phyloP scores from a whole-genome alignment of 2,888 invertebrate species.

The Crioceris asparagi region DNA sequence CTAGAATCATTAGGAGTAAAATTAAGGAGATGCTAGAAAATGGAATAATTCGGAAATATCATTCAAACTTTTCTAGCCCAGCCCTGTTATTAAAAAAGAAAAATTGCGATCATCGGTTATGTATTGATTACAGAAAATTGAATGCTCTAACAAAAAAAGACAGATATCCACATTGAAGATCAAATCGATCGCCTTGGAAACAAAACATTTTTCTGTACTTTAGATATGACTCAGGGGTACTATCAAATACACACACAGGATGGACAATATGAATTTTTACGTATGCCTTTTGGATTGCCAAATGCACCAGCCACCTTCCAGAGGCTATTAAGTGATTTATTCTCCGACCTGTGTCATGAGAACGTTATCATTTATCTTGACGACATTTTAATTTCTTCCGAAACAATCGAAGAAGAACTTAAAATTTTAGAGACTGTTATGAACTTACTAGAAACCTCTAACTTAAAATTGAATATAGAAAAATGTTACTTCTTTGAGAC shows the following conservation, averaged over 20 bases:
- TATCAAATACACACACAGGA: constrained; percentile 1
- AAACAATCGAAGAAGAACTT: background rate
- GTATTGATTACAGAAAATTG: background rate
- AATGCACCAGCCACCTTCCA: constrained; percentile 22
- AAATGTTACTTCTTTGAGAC: constrained; percentile 9
- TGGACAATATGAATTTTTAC: constrained; percentile 24
- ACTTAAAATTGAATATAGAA: constrained; percentile 4
- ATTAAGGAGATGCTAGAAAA: background rate
- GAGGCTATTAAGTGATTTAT: background rate
- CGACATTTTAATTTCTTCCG: background rate
- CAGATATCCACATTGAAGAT: background rate
- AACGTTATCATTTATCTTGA: background rate
- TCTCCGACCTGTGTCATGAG: background rate
- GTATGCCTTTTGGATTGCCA: constrained; percentile 27
- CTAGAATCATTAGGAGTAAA: background rate
- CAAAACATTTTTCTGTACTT: background rate
- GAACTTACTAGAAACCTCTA: background rate
- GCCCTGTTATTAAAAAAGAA: background rate
- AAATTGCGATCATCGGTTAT: background rate
- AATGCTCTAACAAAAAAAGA: too few species aligned
- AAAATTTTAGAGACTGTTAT: background rate
- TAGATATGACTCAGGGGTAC: background rate
- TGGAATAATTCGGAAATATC: background rate
- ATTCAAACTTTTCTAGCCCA: background rate
- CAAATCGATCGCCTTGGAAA: background rate